Evolutionary conservation across 2,888 invertebrate species (phyloP), one percentile per base, ranked within the genome.

Genomic region (Monopis laevigella): DNA sequence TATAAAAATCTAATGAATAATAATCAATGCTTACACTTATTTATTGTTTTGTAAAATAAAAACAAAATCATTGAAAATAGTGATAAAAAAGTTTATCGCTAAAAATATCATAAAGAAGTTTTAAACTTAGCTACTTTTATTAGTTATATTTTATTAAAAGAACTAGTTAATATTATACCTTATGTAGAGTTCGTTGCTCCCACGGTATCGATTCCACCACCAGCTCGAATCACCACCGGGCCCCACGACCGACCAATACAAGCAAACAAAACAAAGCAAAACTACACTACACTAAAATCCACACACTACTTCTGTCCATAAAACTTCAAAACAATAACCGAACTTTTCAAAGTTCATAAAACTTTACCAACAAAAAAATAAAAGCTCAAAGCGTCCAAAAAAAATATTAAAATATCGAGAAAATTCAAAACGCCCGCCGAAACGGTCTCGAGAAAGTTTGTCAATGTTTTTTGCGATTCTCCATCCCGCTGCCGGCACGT

Each of bases 151-250:
- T n/a, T n/a, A n/a, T n/a, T n/a, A n/a, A n/a, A n/a, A n/a, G n/a
- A n/a, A n/a, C n/a, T n/a, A n/a, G n/a, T n/a, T n/a, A n/a, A n/a
- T n/a, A 14, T 8, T 56, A 59, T 63, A 58, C 56, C 53, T 66
- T 75, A 78, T 78, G 70, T 71, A 3, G 18, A 21, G 19, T 10
- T 71, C 51, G 67, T 62, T 70, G 71, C 73, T 77, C 72, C 72
- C 70, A 66, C 67, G 64, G 70, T 77, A 77, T 78, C 65, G 78
- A 77, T 77, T 73, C 55, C 51, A 66, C 70, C 73, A 74, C 70
- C 70, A 72, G 65, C 62, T 62, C 62, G 54, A 62, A 52, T 58
- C 62, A 54, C 52, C 56, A 51, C 52, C 51, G 48, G 50, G 56
- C 48, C 52, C 52, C 59, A 65, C 69, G 64, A 65, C 64, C 32